phyloP scores from a whole-genome alignment of 2,888 invertebrate species.

The Hoplodrina blanda region DNA sequence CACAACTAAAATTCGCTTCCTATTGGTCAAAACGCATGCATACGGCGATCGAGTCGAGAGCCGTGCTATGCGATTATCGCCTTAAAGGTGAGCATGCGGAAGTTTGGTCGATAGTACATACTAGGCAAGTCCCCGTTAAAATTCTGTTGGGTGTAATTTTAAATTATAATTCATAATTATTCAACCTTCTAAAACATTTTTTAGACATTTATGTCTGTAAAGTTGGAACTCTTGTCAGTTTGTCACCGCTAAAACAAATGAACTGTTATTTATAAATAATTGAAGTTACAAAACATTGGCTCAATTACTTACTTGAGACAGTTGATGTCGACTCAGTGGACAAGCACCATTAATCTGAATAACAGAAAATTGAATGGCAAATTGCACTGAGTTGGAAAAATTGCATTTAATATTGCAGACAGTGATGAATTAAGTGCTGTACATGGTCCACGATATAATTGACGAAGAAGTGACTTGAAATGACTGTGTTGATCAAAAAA shows the following conservation, averaged over 20 bases:
- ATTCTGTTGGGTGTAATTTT: too few relatives aligned
- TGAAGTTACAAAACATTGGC: constrained; percentile 9
- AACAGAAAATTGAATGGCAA: constrained; percentile 41
- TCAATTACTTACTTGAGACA: constrained; percentile 23
- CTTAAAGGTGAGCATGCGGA: too few relatives aligned
- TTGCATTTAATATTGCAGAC: constrained; percentile 49
- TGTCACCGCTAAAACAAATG: neutral
- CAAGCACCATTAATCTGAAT: constrained; percentile 47
- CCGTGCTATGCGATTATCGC: too few relatives aligned
- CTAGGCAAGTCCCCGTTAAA: too few relatives aligned
- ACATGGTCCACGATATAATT: neutral
- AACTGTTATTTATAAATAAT: constrained; percentile 16
- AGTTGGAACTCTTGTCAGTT: neutral
- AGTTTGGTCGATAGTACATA: too few relatives aligned
- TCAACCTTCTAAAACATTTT: neutral
- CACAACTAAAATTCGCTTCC: too few relatives aligned
- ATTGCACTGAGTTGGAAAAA: constrained; percentile 46
- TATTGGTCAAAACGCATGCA: too few relatives aligned
- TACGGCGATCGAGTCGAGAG: too few relatives aligned
- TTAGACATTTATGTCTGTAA: neutral
- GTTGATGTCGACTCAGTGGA: constrained; percentile 13
- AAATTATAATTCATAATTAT: too few relatives aligned
- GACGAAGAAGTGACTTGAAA: neutral
- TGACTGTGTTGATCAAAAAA: neutral
- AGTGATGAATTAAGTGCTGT: constrained; percentile 25